A percentile compares a stretch with the other conserved stretches of the same genome.
Conservation (phyloP, 2,888 invertebrate genomes). For the Drosophila niveifrons region DNA sequence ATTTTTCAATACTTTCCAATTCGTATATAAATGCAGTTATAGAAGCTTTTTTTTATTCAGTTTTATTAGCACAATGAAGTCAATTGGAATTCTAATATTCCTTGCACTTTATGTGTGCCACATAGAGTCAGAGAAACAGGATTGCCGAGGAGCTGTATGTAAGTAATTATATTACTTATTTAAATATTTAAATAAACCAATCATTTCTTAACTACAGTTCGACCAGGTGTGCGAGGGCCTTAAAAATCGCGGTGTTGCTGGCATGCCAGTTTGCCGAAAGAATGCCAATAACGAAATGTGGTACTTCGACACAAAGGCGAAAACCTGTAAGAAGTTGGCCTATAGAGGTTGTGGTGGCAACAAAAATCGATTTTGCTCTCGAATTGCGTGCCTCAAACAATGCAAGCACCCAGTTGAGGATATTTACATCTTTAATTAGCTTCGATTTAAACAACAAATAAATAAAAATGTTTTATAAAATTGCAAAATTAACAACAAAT, state of each 20-base stretch:
- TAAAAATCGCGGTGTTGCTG: slow-evolving; percentile 15
- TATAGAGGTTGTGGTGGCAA: slow-evolving; percentile 49
- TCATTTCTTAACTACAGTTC: slow-evolving; percentile 1
- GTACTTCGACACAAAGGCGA: slow-evolving; percentile 21
- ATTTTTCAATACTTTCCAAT: not conserved
- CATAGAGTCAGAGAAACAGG: not conserved
- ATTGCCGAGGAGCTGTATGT: slow-evolving; percentile 20
- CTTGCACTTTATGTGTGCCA: slow-evolving; percentile 14
- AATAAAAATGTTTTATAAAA: not conserved
- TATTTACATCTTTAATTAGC: too few relatives aligned
- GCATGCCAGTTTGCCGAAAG: slow-evolving; percentile 8
- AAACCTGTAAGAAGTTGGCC: slow-evolving; percentile 22
- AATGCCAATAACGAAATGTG: slow-evolving; percentile 40
- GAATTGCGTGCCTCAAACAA: slow-evolving; percentile 2
- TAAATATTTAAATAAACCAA: not conserved
- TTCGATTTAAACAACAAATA: not conserved
- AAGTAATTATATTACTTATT: not conserved
- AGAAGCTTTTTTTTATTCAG: not conserved
- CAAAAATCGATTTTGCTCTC: slow-evolving; percentile 42
- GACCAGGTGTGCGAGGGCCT: slow-evolving; percentile 4
- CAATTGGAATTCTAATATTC: slow-evolving; percentile 3
- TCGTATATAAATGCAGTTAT: not conserved
- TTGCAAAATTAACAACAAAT: too few relatives aligned
- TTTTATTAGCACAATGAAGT: slow-evolving; percentile 18
- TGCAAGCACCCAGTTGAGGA: slow-evolving; percentile 7